Evolutionary conservation across 2,888 invertebrate species (phyloP), one percentile per base, ranked within the genome.

Genomic region (Epirrhoe tristata): DNA sequence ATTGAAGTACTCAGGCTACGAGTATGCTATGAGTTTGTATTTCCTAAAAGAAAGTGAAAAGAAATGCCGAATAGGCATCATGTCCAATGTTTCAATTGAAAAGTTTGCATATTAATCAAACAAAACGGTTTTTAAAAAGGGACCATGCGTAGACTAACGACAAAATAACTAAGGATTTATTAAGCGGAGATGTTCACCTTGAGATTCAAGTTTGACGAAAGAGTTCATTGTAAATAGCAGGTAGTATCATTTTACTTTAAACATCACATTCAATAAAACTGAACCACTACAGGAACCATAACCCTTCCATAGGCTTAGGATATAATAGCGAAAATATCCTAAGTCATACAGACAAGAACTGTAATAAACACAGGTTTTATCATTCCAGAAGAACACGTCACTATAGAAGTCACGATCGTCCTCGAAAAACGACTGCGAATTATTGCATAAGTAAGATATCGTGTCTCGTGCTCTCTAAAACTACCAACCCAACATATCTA

Each of bases 151-250:
- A 16, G 48, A 5, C 48, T 48, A 48, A 16, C 14, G 43, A 36
- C 6, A 52, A 57, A 32, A n/a, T 6, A 51, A 57, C 31, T 52
- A 36, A 54, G 14, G 31, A 59, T 43, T 59, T 39, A 52, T 51
- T 52, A n/a, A 24, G 17, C 8, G 36, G 39, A 61, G 57, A 57
- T 32, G 69, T 63, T 66, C 2, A 65, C 66, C 55, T 67, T 67
- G 60, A 53, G 36, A 48, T 52, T 32, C 48, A 46, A 59, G 32
- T 58, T 46, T 57, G 39, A 54, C 50, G 32, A 58, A 63, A 52
- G 52, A 55, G 34, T 58, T 32, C 12, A 34, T 39, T 58, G 46
- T 55, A 34, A 48, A 31, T 8, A 34, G 39, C 55, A 16, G 5
- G 16, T 66, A 60, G 56, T 24, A 24, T 24, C 24, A 50, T 56